Evolutionary conservation across 1,140 invertebrate genomes (phyloP), one percentile per base, ranked within the genome.

Genomic region (Drosophila pallidifrons): DNA sequence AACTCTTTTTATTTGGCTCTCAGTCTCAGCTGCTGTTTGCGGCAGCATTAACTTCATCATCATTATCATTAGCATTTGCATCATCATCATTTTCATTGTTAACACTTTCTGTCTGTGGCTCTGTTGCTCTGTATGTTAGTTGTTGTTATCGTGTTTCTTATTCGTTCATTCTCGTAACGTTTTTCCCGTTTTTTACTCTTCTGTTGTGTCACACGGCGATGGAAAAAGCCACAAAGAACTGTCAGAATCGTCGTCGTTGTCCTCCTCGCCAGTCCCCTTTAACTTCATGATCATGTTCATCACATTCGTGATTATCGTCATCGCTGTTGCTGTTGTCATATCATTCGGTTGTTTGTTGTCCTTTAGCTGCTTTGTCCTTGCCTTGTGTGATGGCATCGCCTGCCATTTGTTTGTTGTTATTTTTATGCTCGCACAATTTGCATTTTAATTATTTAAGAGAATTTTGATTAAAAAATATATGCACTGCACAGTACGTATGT

Each of bases 361-460:
- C 85, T 68, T 58, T 82, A 13, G 66, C 68, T 63, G 64, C 45
- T 81, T 65, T 67, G 60, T 47, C 58, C 58, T 70, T 58, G 35
- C 75, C 64, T 65, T 43, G 64, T 74, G 55, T 60, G n/a, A 45
- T 25, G 32, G 60, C 59, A 64, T 52, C 43, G 73, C 73, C 77
- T 81, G 69, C 43, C 61, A 67, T 67, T 72, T 75, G 61, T 79
- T 77, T 82, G 79, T 83, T 91, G 80, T 79, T 90, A 63, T 91
- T 81, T 91, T 86, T 86, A 78, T 82, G 77, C 77, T 78, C 87
- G 68, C 88, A 83, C 88, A 91, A 91, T 91, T 91, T 91, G 82
- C 87, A 91, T 91, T 91, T 91, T 91, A 91, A 91, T 91, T 91
- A 91, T 91, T 91, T 91, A 91, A 91, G 87, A 91, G 82, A 91